These are phyloP conservation scores for Ostrea denselamellosa DNA, from an alignment of 1,140 invertebrate species.

Conservation along the genomic window DNA sequence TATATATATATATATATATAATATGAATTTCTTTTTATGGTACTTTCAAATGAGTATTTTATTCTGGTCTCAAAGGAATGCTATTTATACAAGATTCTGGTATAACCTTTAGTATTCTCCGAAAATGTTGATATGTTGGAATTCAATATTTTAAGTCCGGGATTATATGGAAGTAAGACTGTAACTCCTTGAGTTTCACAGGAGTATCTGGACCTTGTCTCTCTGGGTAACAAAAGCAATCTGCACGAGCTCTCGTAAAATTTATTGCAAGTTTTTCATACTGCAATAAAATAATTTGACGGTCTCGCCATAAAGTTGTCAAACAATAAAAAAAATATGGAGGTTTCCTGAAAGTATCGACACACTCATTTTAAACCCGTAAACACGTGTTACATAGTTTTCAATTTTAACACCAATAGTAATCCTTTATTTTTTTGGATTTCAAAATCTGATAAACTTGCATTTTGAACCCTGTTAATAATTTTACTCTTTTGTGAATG, in stretches of 20 bases:
- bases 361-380: background rate
- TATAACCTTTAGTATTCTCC: background rate
- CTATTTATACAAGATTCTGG: too few species aligned
- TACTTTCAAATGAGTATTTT: too few species aligned
- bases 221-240: constrained; percentile 7
- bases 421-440: background rate
- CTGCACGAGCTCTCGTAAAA: constrained; percentile 1
- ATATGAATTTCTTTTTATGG: background rate
- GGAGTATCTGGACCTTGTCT: background rate
- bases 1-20: background rate
- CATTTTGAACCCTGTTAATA: constrained; percentile 3
- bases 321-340: constrained; percentile 8
- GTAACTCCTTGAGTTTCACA: background rate
- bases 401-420: background rate
- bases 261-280: constrained; percentile 38
- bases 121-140: background rate
- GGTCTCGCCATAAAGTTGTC: constrained; percentile 25
- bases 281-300: constrained; percentile 36
- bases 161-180: background rate
- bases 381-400: background rate
- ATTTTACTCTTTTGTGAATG: constrained; percentile 14
- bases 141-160: background rate
- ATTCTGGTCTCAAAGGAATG: too few species aligned
- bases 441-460: constrained; percentile 20
- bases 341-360: background rate